Percentiles rank a stretch among this genome's conserved stretches.
phyloP scores from a whole-genome alignment of 1,140 invertebrate species.

The Andrena cerasifolii region DNA sequence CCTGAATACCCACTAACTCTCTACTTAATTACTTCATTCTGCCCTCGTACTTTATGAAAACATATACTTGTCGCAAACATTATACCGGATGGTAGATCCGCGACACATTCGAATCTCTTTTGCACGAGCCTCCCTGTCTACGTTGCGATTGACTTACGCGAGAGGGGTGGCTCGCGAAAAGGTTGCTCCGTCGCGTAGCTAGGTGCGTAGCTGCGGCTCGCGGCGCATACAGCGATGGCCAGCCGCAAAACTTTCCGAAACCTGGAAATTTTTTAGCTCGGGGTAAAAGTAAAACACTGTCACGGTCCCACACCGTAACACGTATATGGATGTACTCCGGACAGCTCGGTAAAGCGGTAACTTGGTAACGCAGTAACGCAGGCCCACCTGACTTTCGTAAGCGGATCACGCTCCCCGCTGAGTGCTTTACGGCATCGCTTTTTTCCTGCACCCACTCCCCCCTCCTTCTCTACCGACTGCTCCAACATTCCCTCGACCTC shows the following conservation, averaged over 20 bases:
- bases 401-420: conserved; percentile 80
- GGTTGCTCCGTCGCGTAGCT: too few species aligned
- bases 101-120: too few species aligned
- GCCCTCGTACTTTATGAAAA: neutral
- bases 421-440: conserved; percentile 81
- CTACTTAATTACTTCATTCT: conserved; percentile 22
- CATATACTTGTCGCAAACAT: neutral
- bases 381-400: conserved; percentile 76
- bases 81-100: neutral
- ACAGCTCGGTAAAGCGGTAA: conserved; percentile 66
- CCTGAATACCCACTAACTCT: conserved; percentile 3
- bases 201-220: neutral
- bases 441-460: conserved; percentile 72
- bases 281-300: conserved; percentile 39
- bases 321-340: conserved; percentile 55
- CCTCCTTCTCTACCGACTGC: conserved; percentile 30
- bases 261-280: neutral
- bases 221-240: neutral
- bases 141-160: too few species aligned
- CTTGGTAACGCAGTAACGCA: conserved; percentile 71
- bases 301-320: conserved; percentile 41
- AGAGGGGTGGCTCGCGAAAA: too few species aligned
- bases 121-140: too few species aligned
- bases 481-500: neutral
- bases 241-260: neutral